Evolutionary conservation across 2,888 invertebrate genomes (phyloP).

Genomic region (Ceriagrion tenellum): DNA sequence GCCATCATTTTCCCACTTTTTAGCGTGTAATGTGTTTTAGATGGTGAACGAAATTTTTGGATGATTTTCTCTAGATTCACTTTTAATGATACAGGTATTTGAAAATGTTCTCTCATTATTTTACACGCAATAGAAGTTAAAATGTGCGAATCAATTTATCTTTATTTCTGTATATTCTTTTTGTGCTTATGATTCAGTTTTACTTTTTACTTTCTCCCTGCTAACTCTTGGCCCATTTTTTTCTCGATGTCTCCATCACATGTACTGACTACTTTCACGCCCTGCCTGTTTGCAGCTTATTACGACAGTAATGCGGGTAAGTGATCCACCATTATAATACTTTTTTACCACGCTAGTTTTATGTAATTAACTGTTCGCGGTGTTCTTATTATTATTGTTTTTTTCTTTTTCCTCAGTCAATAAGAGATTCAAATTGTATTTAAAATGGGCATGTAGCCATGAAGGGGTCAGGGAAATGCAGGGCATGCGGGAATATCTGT

Average conservation of each 20-base stretch:
- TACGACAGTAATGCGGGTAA: constrained; percentile 62
- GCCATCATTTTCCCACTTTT: background rate
- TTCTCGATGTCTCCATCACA: constrained; percentile 63
- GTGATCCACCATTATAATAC: constrained; percentile 62
- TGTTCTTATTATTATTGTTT: background rate
- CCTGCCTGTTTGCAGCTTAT: constrained; percentile 65
- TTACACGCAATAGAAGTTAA: background rate
- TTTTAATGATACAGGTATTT: background rate
- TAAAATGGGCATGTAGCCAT: background rate
- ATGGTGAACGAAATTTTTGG: background rate
- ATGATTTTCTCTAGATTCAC: background rate
- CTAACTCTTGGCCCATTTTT: constrained; percentile 62
- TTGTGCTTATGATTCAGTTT: constrained; percentile 57
- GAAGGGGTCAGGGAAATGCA: background rate
- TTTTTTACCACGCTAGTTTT: constrained; percentile 59
- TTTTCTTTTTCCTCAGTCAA: background rate
- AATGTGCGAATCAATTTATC: background rate
- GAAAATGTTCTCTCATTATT: background rate
- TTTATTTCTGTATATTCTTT: constrained; percentile 38
- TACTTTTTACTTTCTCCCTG: constrained; percentile 60
- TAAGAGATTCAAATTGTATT: background rate
- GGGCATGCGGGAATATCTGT: background rate
- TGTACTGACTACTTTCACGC: constrained; percentile 65
- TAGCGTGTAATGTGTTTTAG: background rate
- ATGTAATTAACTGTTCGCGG: background rate